Evolutionary conservation across 2,113 vertebrate genomes (phyloP).

Genomic region (Gadus chalcogrammus): DNA sequence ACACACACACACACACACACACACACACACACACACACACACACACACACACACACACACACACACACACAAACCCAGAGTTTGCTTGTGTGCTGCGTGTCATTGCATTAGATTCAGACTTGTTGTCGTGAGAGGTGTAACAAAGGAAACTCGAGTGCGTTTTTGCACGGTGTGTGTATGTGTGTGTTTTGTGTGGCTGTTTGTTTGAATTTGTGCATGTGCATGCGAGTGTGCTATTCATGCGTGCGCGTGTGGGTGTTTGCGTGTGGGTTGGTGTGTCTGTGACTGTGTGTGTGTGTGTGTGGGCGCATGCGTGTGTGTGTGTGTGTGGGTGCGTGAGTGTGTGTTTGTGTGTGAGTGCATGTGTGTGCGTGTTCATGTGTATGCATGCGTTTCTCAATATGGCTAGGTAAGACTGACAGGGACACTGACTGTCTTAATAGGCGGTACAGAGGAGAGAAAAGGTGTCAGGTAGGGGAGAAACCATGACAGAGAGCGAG

Average conservation of each 20-base stretch:
- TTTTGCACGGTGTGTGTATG: not conserved
- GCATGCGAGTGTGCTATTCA: too few relatives aligned
- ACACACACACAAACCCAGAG: not conserved
- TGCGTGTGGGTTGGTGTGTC: too few relatives aligned
- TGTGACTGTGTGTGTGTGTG: not conserved
- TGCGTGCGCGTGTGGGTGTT: too few relatives aligned
- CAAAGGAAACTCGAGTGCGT: not conserved
- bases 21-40: too few relatives aligned
- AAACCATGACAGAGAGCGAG: too few relatives aligned
- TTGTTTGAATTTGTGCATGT: too few relatives aligned
- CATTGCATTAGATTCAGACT: not conserved
- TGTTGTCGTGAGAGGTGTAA: not conserved
- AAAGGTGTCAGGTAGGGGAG: too few relatives aligned
- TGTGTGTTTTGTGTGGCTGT: not conserved
- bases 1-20: too few relatives aligned
- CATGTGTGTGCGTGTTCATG: too few relatives aligned
- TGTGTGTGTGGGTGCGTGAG: not conserved
- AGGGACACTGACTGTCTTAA: not conserved
- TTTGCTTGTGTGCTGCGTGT: not conserved
- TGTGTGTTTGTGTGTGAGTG: constrained; percentile 4
- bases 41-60: too few relatives aligned
- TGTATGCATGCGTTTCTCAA: too few relatives aligned
- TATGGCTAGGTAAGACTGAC: not conserved
- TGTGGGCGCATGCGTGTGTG: not conserved
- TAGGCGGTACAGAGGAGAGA: too few relatives aligned